Conservation (phyloP, 2,888 invertebrate genomes). For the Trachelus stipa region DNA sequence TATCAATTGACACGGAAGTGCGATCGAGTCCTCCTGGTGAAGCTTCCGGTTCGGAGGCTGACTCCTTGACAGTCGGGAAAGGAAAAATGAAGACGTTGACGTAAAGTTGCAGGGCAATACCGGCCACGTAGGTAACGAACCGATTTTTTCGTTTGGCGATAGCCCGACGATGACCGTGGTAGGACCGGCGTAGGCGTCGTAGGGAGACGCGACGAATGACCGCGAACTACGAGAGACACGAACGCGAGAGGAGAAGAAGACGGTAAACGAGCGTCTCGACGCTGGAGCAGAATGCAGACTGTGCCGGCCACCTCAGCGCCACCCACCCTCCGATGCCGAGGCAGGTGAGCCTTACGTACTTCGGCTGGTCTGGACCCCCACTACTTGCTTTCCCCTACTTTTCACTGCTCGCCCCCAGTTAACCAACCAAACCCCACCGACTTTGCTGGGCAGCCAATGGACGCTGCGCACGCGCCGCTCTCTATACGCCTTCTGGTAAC, state of each 20-base stretch:
- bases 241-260: slow-evolving; percentile 37
- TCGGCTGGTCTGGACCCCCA: too few relatives aligned
- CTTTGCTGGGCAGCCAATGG: not conserved
- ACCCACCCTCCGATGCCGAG: slow-evolving; percentile 20
- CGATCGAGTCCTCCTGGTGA: too few relatives aligned
- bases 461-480: not conserved
- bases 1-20: too few relatives aligned
- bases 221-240: slow-evolving; percentile 34
- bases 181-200: slow-evolving; percentile 3
- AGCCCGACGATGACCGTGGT: too few relatives aligned
- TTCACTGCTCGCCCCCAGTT: not conserved
- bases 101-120: too few relatives aligned
- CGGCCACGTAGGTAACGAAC: too few relatives aligned
- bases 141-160: too few relatives aligned
- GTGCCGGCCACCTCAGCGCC: slow-evolving; percentile 33
- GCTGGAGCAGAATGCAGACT: slow-evolving; percentile 57
- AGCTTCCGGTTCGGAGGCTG: too few relatives aligned
- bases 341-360: not conserved
- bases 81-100: too few relatives aligned
- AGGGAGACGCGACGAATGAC: not conserved
- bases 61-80: too few relatives aligned
- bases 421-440: slow-evolving; percentile 3
- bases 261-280: slow-evolving; percentile 48
- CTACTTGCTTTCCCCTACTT: too few relatives aligned
- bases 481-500: not conserved